A percentile compares a stretch with the other conserved stretches of the same genome.
Conservation (phyloP, 1,140 invertebrate species). For the Mamestra configurata region DNA sequence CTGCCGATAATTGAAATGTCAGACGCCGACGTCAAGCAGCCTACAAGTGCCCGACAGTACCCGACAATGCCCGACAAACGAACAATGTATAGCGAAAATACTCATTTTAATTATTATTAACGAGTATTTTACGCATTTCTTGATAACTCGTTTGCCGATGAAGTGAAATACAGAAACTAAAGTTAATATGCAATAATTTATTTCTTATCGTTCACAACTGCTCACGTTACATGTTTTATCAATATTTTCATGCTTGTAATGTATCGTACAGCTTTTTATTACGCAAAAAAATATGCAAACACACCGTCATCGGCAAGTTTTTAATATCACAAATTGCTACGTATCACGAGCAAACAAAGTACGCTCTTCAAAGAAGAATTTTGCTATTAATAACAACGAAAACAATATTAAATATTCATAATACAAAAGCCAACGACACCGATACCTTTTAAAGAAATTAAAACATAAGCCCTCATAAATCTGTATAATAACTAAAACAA, state of each 20-base stretch:
- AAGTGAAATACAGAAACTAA: background rate
- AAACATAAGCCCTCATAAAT: conserved; percentile 47
- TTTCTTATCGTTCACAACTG: background rate
- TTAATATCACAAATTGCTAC: background rate
- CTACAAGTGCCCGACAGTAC: conserved; percentile 14
- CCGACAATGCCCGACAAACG: conserved; percentile 8
- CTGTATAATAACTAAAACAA: conserved; percentile 37
- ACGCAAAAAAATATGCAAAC: background rate
- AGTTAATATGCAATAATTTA: too few relatives aligned
- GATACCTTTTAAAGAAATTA: conserved; percentile 32
- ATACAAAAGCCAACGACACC: conserved; percentile 7
- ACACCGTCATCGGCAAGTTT: background rate
- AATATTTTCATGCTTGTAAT: too few relatives aligned
- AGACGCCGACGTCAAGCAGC: conserved; percentile 9
- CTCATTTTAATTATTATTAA: background rate
- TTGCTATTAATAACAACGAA: background rate
- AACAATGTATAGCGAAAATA: background rate
- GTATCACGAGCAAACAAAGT: background rate
- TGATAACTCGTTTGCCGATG: background rate
- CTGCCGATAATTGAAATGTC: conserved; percentile 60
- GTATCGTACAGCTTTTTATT: too few relatives aligned
- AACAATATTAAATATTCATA: conserved; percentile 1
- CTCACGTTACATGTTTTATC: background rate
- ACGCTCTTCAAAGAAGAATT: background rate
- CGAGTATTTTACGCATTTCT: background rate